Percentiles rank a stretch among this genome's conserved stretches.
phyloP scores from a whole-genome alignment of 2,797 vertebrate genomes.

The Anguilla pacifica region DNA sequence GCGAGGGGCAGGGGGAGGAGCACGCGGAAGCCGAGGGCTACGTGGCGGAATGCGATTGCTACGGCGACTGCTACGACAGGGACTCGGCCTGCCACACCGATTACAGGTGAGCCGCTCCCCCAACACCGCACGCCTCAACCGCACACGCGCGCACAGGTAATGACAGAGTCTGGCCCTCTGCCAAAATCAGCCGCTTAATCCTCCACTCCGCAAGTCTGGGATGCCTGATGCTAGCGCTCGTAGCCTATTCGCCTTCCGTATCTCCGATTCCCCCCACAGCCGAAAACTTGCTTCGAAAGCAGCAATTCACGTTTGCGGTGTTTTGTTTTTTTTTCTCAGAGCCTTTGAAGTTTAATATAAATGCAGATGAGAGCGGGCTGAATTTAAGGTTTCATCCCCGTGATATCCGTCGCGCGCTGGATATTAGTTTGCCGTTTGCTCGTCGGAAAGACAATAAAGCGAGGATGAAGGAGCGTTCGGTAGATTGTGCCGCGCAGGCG shows the following conservation, averaged over 20 bases:
- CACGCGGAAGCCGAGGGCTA: constrained; percentile 76
- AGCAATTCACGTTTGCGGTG: constrained; percentile 24
- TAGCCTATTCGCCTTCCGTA: not conserved
- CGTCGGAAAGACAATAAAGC: constrained; percentile 25
- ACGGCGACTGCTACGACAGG: constrained; percentile 74
- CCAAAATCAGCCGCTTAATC: constrained; percentile 7
- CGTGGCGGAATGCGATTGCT: constrained; percentile 78
- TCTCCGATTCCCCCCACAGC: constrained; percentile 16
- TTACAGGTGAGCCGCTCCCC: constrained; percentile 76
- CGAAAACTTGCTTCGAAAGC: constrained; percentile 7
- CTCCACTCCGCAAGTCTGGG: not conserved
- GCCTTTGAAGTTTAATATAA: constrained; percentile 33
- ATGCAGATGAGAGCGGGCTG: constrained; percentile 30
- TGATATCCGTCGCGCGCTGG: not conserved
- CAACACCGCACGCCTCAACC: constrained; percentile 44
- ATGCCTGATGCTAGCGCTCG: not conserved
- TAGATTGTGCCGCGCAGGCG: constrained; percentile 21
- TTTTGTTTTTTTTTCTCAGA: constrained; percentile 26
- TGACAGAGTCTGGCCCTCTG: not conserved
- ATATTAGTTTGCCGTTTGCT: constrained; percentile 21
- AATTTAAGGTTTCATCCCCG: constrained; percentile 7
- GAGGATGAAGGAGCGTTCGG: constrained; percentile 34
- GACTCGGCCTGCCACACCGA: constrained; percentile 74
- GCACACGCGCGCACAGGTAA: constrained; percentile 52
- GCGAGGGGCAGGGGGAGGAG: constrained; percentile 69